Percentiles rank a stretch among this genome's conserved stretches.
These are phyloP conservation scores for Syngnathus scovelli DNA, from an alignment of 2,113 vertebrate species.

Conservation along the genomic window DNA sequence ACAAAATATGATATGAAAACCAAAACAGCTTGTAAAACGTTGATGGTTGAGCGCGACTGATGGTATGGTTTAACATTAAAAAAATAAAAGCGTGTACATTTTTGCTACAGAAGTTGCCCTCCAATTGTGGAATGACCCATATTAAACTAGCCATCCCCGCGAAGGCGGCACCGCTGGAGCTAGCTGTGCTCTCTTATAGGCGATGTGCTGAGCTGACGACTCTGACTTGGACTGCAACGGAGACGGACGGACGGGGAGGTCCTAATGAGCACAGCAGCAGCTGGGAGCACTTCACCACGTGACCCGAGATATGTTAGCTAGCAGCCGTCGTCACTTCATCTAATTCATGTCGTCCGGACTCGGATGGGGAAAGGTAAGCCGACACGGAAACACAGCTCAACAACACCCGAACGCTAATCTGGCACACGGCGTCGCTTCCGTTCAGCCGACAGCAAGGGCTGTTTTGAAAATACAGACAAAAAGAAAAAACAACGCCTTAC, in stretches of 20 bases:
- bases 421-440: not conserved
- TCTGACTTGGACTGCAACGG: not conserved
- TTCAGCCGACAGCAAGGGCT: not conserved
- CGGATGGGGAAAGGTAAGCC: conserved; percentile 41
- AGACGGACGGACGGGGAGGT: conserved; percentile 48
- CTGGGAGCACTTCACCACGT: conserved; percentile 77
- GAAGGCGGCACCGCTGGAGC: not conserved
- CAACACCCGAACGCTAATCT: conserved; percentile 1
- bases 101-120: not conserved
- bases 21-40: not conserved
- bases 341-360: conserved; percentile 56
- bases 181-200: not conserved
- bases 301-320: conserved; percentile 64
- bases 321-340: conserved; percentile 72
- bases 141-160: not conserved
- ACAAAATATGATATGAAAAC: too few relatives aligned
- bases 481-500: not conserved
- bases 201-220: not conserved
- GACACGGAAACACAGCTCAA: not conserved
- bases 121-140: not conserved
- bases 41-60: not conserved
- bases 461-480: not conserved
- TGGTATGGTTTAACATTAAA: not conserved
- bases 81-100: not conserved
- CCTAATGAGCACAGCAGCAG: conserved; percentile 59